phyloP scores from a whole-genome alignment of 2,113 vertebrate genomes.

The Pitta sordida region DNA sequence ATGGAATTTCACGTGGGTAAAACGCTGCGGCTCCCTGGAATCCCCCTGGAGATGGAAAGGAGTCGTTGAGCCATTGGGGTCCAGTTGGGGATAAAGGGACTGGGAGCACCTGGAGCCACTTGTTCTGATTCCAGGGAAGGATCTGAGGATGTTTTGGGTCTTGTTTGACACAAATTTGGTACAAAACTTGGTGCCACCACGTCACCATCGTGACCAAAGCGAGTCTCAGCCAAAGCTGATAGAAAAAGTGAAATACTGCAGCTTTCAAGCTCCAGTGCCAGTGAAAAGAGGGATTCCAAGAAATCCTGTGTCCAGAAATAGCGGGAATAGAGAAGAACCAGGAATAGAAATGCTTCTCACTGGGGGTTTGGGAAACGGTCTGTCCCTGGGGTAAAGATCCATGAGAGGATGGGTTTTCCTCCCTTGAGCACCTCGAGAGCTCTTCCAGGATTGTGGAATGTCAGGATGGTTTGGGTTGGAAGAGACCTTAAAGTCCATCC shows the following conservation, averaged over 20 bases:
- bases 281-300: not conserved
- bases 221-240: not conserved
- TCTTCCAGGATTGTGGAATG: not conserved
- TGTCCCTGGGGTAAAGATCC: not conserved
- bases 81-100: not conserved
- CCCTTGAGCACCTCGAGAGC: not conserved
- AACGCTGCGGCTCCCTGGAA: not conserved
- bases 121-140: not conserved
- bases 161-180: not conserved
- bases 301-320: not conserved
- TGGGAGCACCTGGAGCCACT: not conserved
- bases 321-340: not conserved
- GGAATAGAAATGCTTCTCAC: not conserved
- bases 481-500: too few species aligned
- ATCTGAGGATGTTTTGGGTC: not conserved
- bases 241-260: not conserved
- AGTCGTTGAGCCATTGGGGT: fast-evolving
- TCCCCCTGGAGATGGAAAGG: not conserved
- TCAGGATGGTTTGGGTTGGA: too few species aligned
- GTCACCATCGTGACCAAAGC: not conserved
- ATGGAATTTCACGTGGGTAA: fast-evolving
- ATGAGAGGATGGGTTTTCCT: not conserved
- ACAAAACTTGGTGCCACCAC: not conserved
- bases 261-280: not conserved
- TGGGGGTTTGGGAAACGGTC: too few species aligned